Conservation (phyloP, 1,140 invertebrate species). For the Drosophila setifemur region DNA sequence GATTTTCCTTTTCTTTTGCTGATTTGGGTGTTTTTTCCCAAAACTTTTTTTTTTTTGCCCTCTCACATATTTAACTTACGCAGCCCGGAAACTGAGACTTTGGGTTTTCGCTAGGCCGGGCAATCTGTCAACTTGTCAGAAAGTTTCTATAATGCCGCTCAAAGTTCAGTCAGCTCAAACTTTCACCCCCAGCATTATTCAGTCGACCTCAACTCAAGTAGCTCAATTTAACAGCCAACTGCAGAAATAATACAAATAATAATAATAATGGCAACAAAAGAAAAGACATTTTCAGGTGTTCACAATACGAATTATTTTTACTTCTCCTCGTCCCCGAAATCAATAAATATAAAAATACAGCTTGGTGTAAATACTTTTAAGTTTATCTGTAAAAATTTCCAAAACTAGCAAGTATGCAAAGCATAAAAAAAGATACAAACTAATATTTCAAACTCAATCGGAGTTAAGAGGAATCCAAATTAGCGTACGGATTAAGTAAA, state of each 20-base stretch:
- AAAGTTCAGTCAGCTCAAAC: constrained; percentile 54
- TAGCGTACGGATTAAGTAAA: background rate
- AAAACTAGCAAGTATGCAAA: constrained; percentile 50
- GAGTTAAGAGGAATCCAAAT: background rate
- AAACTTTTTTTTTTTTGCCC: constrained; percentile 48
- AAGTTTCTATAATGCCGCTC: constrained; percentile 48
- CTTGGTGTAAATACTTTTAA: constrained; percentile 31
- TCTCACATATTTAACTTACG: constrained; percentile 31
- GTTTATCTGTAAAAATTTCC: constrained; percentile 45
- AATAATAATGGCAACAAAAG: constrained; percentile 15
- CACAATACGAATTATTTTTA: constrained; percentile 57
- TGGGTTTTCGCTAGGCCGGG: constrained; percentile 8
- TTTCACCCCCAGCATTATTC: constrained; percentile 24
- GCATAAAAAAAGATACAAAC: constrained; percentile 49
- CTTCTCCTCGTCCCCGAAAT: constrained; percentile 7
- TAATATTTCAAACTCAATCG: constrained; percentile 25
- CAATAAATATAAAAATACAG: background rate
- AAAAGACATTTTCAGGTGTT: constrained; percentile 80
- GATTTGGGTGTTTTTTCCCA: constrained; percentile 27
- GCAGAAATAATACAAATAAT: constrained; percentile 17
- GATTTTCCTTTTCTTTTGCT: constrained; percentile 48
- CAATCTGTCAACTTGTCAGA: constrained; percentile 69
- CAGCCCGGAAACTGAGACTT: background rate
- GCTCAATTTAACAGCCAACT: constrained; percentile 59
- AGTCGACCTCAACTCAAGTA: constrained; percentile 43